Evolutionary conservation across 2,888 invertebrate genomes (phyloP), one percentile per base, ranked within the genome.

Genomic region (Sphecodes monilicornis): DNA sequence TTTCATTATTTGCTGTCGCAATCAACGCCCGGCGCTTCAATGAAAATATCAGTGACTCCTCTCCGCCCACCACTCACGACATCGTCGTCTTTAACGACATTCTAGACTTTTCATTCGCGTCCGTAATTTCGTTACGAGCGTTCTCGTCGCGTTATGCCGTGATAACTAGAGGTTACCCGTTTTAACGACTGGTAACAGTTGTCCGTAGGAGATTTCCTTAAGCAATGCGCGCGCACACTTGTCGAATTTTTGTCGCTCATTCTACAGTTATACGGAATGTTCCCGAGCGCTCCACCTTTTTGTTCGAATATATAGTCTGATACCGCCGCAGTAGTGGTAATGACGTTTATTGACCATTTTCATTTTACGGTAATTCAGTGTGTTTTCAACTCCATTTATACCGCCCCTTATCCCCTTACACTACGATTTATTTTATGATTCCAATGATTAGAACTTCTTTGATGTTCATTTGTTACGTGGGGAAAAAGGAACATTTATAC

Each of bases 1-100:
- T 89, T 88, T 86, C 87, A 85, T 88, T 90, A 89, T 89, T 87
- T 88, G 84, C 80, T 82, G 69, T 83, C 81, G 84, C 87, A 88
- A 66, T 87, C 88, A 88, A 78, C 89, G 85, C 78, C 80, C 29
- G 75, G 84, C 80, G 86, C 84, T 86, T 81, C 88, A 87, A 88
- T 85, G 89, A 88, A 88, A 89, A 84, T 86, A 82, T 85, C 88
- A 68, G 83, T 78, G 82, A 85, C 86, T 88, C 18, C 60, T 79
- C 72, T 11, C 64, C 60, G 70, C 39, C 71, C 50, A 60, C 60
- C 43, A 78, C 57, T 76, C 73, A 68, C 83, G 70, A 26, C 70
- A 54, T 26, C 76, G 69, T 66, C 70, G 43, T 64, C 77, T 64
- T 81, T 70, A 41, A 57, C 76, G 68, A 26, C 76, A 39, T 71